Conservation (phyloP, 2,797 vertebrate species). For the Notoglanidium macrostoma region DNA sequence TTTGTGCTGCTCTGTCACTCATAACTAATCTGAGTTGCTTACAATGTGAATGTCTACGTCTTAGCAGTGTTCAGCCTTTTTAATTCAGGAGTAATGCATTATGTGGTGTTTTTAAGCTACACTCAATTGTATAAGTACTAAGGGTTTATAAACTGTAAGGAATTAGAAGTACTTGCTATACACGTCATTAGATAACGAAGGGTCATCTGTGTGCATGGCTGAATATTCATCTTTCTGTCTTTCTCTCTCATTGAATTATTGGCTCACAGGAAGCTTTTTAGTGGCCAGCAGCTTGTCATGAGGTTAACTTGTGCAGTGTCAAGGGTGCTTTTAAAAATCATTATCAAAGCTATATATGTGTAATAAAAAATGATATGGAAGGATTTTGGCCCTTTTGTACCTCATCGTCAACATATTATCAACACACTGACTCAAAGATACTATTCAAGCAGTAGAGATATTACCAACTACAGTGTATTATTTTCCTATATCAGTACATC, state of each 20-base stretch:
- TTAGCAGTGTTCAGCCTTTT: constrained; percentile 36
- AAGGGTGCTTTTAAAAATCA: constrained; percentile 66
- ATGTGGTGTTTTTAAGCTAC: constrained; percentile 23
- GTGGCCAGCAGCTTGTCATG: constrained; percentile 57
- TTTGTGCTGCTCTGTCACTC: constrained; percentile 3
- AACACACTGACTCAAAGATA: neutral
- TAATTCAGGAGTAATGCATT: constrained; percentile 31
- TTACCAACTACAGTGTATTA: neutral
- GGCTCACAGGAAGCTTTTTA: constrained; percentile 41
- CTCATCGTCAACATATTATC: neutral
- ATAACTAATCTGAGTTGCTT: constrained; percentile 25
- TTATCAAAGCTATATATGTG: constrained; percentile 64
- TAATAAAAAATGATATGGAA: constrained; percentile 39
- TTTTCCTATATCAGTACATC: neutral
- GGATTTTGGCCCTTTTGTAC: neutral
- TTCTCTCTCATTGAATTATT: constrained; percentile 38
- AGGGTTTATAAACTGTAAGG: constrained; percentile 52
- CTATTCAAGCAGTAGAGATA: neutral
- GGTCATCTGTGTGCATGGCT: constrained; percentile 66
- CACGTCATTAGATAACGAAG: constrained; percentile 43
- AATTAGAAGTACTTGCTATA: constrained; percentile 65
- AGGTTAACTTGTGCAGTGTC: constrained; percentile 65
- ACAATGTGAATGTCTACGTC: constrained; percentile 38
- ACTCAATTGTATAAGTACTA: constrained; percentile 29
- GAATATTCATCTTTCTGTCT: constrained; percentile 28